A percentile compares a stretch with the other conserved stretches of the same genome.
phyloP scores from a whole-genome alignment of 1,140 invertebrate genomes.

The Caenorhabditis tropicalis region DNA sequence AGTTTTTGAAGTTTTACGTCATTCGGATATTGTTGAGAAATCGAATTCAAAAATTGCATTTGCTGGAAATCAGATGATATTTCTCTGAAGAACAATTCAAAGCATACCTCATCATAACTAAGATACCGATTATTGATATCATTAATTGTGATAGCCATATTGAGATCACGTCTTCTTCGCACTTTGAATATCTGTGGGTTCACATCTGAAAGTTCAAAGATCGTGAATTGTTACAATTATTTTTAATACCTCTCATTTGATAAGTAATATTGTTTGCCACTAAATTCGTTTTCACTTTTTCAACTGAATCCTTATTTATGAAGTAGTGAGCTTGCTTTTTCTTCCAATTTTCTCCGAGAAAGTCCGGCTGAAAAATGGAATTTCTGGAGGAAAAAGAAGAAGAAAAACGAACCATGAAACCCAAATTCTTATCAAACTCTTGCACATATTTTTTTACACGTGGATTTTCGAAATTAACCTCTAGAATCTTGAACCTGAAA shows the following conservation, averaged over 20 bases:
- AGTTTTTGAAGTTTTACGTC: constrained; percentile 15
- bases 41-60: constrained; percentile 18
- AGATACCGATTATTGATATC: constrained; percentile 4
- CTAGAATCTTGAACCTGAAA: constrained; percentile 18
- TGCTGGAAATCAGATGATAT: constrained; percentile 2
- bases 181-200: constrained; percentile 24
- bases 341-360: constrained; percentile 27
- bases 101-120: constrained; percentile 20
- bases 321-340: constrained; percentile 29
- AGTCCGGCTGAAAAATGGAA: constrained; percentile 10
- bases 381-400: background rate
- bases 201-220: background rate
- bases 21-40: constrained; percentile 14
- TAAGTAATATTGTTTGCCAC: constrained; percentile 7
- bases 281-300: constrained; percentile 1
- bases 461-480: constrained; percentile 21
- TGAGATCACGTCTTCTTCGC: constrained; percentile 9
- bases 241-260: background rate
- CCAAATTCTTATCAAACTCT: constrained; percentile 9
- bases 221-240: background rate
- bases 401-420: background rate
- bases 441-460: constrained; percentile 7
- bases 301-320: background rate
- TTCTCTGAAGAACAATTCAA: background rate
- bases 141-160: background rate